phyloP scores from a whole-genome alignment of 1,140 invertebrate species.

The Camponotus vicinus region DNA sequence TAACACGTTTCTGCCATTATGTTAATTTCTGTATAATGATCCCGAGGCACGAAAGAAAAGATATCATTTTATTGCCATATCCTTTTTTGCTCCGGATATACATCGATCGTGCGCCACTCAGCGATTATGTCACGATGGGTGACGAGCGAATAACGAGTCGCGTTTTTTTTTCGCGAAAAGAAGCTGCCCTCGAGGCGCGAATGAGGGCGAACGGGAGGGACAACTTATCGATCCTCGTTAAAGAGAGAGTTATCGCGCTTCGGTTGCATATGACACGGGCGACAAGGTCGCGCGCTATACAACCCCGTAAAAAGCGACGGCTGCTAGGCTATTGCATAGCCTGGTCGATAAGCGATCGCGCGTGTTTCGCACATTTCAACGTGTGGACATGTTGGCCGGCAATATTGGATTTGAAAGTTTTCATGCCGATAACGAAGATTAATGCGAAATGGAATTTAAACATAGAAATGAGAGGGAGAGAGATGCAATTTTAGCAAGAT shows the following conservation, averaged over 20 bases:
- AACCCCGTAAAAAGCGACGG: constrained; percentile 59
- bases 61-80: neutral
- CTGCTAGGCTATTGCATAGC: constrained; percentile 25
- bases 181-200: constrained; percentile 27
- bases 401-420: neutral
- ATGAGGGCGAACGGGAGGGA: neutral
- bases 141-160: neutral
- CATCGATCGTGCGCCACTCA: constrained; percentile 16
- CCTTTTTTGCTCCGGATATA: constrained; percentile 18
- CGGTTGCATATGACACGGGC: constrained; percentile 44
- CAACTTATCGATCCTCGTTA: constrained; percentile 64
- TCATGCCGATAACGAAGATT: constrained; percentile 18
- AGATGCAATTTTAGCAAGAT: neutral
- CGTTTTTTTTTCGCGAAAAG: constrained; percentile 30
- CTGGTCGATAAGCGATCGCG: constrained; percentile 65
- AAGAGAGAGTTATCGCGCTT: constrained; percentile 47
- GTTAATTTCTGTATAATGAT: neutral
- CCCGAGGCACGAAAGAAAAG: neutral
- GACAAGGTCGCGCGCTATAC: constrained; percentile 63
- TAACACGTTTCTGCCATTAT: no score
- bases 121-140: constrained; percentile 27
- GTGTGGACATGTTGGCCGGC: neutral
- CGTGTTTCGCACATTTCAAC: constrained; percentile 39
- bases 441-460: constrained; percentile 41
- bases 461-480: neutral